phyloP scores from a whole-genome alignment of 2,113 vertebrate species.

The Pseudopodoces humilis region DNA sequence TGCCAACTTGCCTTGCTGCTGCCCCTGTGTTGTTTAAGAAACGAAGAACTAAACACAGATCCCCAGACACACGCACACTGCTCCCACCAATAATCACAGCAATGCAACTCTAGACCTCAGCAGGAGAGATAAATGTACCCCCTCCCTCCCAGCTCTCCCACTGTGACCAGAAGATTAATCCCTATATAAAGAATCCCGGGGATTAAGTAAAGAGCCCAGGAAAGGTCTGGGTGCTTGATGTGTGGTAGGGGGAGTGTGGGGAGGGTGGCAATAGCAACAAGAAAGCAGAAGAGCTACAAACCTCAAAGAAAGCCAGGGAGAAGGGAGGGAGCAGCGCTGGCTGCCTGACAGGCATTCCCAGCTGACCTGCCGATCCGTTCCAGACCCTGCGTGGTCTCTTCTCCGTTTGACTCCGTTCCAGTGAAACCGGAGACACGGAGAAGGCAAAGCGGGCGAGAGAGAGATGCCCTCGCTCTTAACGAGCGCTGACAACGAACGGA shows the following conservation, averaged over 20 bases:
- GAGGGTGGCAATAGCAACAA: constrained; percentile 66
- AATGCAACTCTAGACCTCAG: constrained; percentile 77
- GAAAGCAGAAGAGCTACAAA: constrained; percentile 67
- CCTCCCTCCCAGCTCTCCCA: constrained; percentile 64
- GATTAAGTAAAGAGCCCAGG: constrained; percentile 78
- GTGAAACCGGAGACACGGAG: constrained; percentile 70
- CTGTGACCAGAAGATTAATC: constrained; percentile 77
- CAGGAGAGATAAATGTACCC: constrained; percentile 70
- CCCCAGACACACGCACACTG: constrained; percentile 69
- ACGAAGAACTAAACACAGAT: constrained; percentile 58
- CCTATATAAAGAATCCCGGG: constrained; percentile 87
- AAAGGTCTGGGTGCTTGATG: constrained; percentile 65
- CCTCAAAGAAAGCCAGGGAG: constrained; percentile 70
- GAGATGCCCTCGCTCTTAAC: constrained; percentile 48
- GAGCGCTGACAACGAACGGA: constrained; percentile 53
- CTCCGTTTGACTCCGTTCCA: constrained; percentile 43
- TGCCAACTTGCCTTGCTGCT: constrained; percentile 68
- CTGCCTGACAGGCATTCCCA: constrained; percentile 81
- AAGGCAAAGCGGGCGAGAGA: background rate
- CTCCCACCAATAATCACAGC: constrained; percentile 66
- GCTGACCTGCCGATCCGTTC: constrained; percentile 79
- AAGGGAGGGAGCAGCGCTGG: constrained; percentile 60
- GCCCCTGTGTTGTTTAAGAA: constrained; percentile 58
- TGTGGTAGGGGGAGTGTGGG: constrained; percentile 45
- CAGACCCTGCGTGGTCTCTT: constrained; percentile 29